Percentiles rank a stretch among this genome's conserved stretches.
phyloP scores from a whole-genome alignment of 2,888 invertebrate genomes.

The Bombyx huttoni region DNA sequence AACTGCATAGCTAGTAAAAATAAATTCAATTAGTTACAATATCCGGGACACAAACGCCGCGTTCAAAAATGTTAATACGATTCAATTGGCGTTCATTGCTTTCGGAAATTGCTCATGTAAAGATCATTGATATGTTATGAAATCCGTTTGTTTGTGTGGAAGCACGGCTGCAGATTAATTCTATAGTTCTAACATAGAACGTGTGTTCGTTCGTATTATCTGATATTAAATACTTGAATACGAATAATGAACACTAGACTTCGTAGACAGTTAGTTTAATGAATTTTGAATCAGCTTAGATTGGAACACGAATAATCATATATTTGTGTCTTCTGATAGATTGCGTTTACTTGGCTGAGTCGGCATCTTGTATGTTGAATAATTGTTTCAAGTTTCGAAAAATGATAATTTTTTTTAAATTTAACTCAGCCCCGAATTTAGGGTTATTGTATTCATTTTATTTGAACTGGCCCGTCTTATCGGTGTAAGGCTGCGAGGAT shows the following conservation, averaged over 20 bases:
- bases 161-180: background rate
- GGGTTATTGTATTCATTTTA: constrained; percentile 11
- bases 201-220: too few species aligned
- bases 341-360: too few species aligned
- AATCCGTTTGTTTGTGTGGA: background rate
- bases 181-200: too few species aligned
- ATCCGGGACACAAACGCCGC: background rate
- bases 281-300: too few species aligned
- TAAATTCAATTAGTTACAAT: background rate
- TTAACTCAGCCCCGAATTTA: background rate
- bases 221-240: too few species aligned
- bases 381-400: too few species aligned
- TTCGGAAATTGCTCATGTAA: background rate
- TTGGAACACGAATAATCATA: too few species aligned
- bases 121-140: background rate
- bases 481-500: constrained; percentile 26
- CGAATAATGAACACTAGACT: too few species aligned
- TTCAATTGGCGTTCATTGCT: background rate
- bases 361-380: too few species aligned
- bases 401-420: too few species aligned
- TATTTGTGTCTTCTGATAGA: too few species aligned
- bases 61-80: background rate
- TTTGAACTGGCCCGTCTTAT: constrained; percentile 24
- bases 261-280: too few species aligned
- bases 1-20: background rate